Evolutionary conservation across 92 coral and sea anemone species (phyloP), one percentile per base, ranked within the genome.

Genomic region (Siderastrea siderea): DNA sequence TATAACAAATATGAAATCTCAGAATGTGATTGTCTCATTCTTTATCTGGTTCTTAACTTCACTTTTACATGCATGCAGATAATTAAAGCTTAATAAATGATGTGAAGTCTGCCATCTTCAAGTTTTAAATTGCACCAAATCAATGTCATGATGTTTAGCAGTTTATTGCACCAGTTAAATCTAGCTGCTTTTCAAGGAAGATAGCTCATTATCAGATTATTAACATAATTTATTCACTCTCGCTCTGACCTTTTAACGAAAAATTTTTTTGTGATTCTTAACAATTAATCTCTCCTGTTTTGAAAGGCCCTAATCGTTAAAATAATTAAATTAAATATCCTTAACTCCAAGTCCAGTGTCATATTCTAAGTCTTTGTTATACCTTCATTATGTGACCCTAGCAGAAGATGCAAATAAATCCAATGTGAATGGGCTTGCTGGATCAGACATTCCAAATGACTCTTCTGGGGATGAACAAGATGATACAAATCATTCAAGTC

Each of bases 371-470:
- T 93, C 63, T 85, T 91, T 95, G 93, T 95, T 95, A 90, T 93
- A 93, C 98, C 98, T 95, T 95, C 96, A 91, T 95, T 95, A 82
- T 91, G 92, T 93, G 86, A 80, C 87, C 93, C 80, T 90, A 95
- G 96, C 98, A 60, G 98, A 95, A 72, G 98, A 91, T 71, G 91
- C 90, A 79, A 88, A 89, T 85, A 89, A 74, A 86, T 86, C 87
- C 89, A 87, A 80, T 55, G 49, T 84, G 77, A 87, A 90, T 79
- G 95, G 82, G 52, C 68, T 76, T 83, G 90, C 93, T 64, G 97
- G 71, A 71, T 26, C 38, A 26, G 76, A 52, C 73, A 62, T 77
- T 82, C 74, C 75, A 55, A 86, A 86, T 58, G 95, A 86, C 85
- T 81, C 89, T n/a, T 87, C 98, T 1, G 94, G 84, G 77, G 94